phyloP scores from a whole-genome alignment of 92 coral and sea anemone species.

The Epizoanthus stellaris region DNA sequence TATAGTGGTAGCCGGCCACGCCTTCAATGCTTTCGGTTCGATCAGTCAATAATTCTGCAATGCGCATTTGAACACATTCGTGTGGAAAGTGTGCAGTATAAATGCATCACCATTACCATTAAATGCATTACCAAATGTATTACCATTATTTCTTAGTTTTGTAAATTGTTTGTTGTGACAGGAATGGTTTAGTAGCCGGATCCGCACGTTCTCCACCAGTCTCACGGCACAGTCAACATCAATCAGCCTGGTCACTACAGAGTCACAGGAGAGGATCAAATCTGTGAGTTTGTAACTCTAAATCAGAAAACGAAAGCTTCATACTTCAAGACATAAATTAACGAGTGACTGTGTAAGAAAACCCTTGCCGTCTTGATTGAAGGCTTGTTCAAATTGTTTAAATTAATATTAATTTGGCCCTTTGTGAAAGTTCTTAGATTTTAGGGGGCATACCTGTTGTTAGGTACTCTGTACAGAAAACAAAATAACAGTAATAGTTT shows the following conservation, averaged over 20 bases:
- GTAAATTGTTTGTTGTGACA: constrained; percentile 2
- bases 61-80: no score
- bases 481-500: no score
- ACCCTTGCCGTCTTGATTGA: no score
- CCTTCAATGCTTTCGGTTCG: no score
- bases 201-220: constrained; percentile 78
- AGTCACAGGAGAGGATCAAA: constrained; percentile 91
- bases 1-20: no score
- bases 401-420: no score
- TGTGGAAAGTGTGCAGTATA: no score
- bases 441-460: not conserved
- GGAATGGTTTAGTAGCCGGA: constrained; percentile 96
- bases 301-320: not conserved
- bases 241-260: constrained; percentile 86
- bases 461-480: no score
- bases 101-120: not conserved
- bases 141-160: not conserved
- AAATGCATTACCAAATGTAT: not conserved
- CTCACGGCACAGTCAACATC: constrained; percentile 88
- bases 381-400: no score
- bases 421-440: not conserved
- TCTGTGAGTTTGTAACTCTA: constrained; percentile 64
- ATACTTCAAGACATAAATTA: not conserved
- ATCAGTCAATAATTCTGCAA: no score
- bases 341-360: no score